Percentiles rank a stretch among this genome's conserved stretches.
Conservation (phyloP, 2,797 vertebrate species). For the Anisognathus igniventris region DNA sequence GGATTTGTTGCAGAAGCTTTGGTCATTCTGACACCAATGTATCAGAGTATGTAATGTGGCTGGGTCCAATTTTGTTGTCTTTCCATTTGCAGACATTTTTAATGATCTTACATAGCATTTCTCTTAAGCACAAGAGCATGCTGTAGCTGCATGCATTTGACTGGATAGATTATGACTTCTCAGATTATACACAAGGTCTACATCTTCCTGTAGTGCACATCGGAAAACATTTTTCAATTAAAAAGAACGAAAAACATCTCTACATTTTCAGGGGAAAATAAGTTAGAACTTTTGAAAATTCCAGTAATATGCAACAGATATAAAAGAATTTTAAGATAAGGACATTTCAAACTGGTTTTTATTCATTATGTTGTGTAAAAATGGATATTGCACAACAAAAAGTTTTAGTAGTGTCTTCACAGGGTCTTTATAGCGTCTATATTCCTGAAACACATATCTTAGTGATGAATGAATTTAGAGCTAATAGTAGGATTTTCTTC, state of each 20-base stretch:
- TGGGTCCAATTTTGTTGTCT: neutral
- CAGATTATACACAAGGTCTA: neutral
- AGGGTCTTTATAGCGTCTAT: neutral
- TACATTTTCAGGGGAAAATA: neutral
- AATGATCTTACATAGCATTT: neutral
- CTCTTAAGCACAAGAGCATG: neutral
- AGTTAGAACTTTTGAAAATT: neutral
- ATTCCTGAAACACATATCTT: neutral
- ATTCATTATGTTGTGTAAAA: neutral
- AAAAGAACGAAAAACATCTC: rapidly evolving
- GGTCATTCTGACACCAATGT: neutral
- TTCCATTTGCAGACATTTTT: neutral
- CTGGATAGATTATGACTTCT: neutral
- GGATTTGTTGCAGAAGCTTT: neutral
- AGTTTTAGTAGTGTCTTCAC: neutral
- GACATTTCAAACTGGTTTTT: neutral
- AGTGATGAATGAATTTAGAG: neutral
- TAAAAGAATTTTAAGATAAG: neutral
- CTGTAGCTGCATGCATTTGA: neutral
- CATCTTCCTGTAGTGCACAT: neutral
- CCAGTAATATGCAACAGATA: neutral
- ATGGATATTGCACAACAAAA: neutral
- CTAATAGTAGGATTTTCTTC: neutral
- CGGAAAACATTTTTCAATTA: neutral
- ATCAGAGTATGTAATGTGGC: neutral